phyloP scores from a whole-genome alignment of 1,140 invertebrate genomes.

The Heliconius congener region DNA sequence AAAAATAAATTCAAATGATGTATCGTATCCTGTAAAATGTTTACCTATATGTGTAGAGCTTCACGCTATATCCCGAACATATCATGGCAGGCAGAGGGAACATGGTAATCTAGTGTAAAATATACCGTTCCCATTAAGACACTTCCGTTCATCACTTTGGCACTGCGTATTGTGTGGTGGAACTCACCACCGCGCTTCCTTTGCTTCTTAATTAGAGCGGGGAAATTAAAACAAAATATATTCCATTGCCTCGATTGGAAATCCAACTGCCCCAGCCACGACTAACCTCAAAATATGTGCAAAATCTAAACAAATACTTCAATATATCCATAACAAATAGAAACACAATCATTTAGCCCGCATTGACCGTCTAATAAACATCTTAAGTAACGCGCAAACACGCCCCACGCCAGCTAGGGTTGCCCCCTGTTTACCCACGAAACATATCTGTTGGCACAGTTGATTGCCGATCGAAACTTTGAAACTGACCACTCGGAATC shows the following conservation, averaged over 20 bases:
- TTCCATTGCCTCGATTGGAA: no score
- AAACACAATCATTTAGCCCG: conserved; percentile 25
- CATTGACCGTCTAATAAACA: conserved; percentile 29
- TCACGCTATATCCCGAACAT: no score
- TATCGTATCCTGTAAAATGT: background rate
- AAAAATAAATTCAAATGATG: background rate
- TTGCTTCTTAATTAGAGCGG: no score
- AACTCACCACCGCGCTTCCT: no score
- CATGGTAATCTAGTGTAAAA: no score
- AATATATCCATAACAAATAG: background rate
- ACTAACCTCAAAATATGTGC: background rate
- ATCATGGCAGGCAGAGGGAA: no score
- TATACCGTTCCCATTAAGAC: no score
- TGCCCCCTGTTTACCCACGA: conserved; percentile 68
- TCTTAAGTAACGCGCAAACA: conserved; percentile 41
- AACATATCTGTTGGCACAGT: conserved; percentile 75
- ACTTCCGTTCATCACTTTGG: no score
- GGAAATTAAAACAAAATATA: no score
- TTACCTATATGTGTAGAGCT: background rate
- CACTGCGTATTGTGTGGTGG: no score
- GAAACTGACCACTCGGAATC: conserved; percentile 75
- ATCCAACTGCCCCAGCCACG: no score
- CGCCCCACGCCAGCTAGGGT: conserved; percentile 25
- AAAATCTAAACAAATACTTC: background rate
- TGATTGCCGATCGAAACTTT: conserved; percentile 79